Evolutionary conservation across 1,140 invertebrate species (phyloP).

Genomic region (Musca domestica): DNA sequence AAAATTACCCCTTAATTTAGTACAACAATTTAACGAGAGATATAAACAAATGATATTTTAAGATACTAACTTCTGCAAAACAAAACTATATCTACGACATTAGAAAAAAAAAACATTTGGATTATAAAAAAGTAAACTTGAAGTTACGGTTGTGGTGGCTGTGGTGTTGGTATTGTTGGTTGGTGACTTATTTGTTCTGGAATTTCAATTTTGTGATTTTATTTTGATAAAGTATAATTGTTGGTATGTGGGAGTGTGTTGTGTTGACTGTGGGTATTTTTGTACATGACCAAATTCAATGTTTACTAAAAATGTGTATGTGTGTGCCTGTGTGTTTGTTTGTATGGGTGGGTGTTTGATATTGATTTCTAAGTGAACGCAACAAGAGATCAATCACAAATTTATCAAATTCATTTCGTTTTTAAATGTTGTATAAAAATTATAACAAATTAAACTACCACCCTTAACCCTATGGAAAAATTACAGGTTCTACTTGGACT

Average conservation of each 20-base stretch:
- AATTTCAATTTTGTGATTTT: not conserved
- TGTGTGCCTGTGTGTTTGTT: conserved; percentile 7
- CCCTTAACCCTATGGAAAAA: not conserved
- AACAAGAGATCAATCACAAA: not conserved
- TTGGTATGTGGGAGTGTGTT: no score
- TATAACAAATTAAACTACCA: conserved; percentile 4
- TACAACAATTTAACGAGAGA: conserved; percentile 36
- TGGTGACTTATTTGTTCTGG: not conserved
- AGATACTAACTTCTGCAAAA: conserved; percentile 25
- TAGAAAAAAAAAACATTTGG: no score
- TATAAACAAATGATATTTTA: conserved; percentile 31
- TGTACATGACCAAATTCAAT: no score
- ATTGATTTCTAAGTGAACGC: not conserved
- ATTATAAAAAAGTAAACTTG: no score
- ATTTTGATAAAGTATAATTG: no score
- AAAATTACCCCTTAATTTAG: conserved; percentile 11
- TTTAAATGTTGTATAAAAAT: not conserved
- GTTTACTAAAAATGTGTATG: not conserved
- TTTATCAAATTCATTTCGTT: not conserved
- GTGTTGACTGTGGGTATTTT: no score
- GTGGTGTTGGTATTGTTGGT: not conserved
- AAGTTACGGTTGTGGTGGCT: not conserved
- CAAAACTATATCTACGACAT: no score
- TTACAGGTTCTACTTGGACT: not conserved
- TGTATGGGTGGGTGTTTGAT: conserved; percentile 27